Percentiles rank a stretch among this genome's conserved stretches.
Evolutionary conservation across 2,113 vertebrate genomes (phyloP).

Genomic region (Dasyurus viverrinus): DNA sequence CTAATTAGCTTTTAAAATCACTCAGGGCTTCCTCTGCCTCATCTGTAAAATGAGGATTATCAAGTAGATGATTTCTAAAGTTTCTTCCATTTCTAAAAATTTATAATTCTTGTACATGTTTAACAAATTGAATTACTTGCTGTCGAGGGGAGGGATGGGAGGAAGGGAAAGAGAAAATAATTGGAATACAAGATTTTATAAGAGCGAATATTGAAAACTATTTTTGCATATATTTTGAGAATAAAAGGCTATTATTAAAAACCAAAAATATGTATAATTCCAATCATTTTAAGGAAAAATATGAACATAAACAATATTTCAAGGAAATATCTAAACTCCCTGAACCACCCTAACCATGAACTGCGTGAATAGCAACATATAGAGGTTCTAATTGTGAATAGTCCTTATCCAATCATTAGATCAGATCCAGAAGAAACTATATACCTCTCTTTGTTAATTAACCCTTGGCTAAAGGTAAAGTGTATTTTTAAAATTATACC

Average conservation of each 20-base stretch:
- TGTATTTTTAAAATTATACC: background rate
- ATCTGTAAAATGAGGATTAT: background rate
- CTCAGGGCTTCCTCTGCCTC: background rate
- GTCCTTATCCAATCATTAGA: background rate
- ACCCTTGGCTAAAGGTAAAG: background rate
- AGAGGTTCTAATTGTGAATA: background rate
- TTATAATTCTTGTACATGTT: background rate
- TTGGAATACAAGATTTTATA: too few relatives aligned
- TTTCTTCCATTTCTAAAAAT: background rate
- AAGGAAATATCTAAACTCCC: background rate
- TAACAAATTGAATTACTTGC: too few relatives aligned
- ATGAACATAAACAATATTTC: background rate
- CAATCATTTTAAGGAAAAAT: background rate
- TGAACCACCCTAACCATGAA: background rate
- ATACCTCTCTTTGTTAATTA: background rate
- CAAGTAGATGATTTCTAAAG: background rate
- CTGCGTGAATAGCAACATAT: background rate
- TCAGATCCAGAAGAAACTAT: background rate
- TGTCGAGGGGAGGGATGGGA: too few relatives aligned
- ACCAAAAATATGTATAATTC: background rate
- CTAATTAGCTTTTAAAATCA: background rate
- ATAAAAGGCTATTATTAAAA: too few relatives aligned
- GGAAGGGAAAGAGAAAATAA: too few relatives aligned
- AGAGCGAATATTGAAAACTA: too few relatives aligned
- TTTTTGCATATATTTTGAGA: too few relatives aligned